Evolutionary conservation across 2,797 vertebrate genomes (phyloP).

Genomic region (Euthynnus affinis): DNA sequence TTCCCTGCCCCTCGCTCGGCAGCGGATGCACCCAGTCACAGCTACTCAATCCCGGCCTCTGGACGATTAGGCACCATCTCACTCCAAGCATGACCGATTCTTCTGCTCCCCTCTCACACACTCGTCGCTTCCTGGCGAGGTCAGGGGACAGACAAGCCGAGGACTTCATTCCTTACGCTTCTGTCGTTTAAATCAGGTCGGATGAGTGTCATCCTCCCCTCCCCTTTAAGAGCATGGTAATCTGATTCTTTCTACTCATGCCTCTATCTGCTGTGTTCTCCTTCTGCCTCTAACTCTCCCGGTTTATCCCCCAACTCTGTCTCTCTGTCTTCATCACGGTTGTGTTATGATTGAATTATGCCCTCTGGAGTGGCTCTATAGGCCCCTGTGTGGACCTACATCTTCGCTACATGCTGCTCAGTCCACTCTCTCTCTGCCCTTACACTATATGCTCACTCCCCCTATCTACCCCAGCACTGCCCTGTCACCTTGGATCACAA

Average conservation of each 20-base stretch:
- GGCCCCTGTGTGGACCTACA: slow-evolving; percentile 54
- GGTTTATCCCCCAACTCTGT: slow-evolving; percentile 58
- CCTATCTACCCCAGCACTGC: slow-evolving; percentile 57
- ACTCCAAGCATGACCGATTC: slow-evolving; percentile 81
- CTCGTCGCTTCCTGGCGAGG: slow-evolving; percentile 61
- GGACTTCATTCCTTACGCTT: slow-evolving; percentile 85
- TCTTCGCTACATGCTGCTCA: slow-evolving; percentile 35
- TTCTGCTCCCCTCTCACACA: slow-evolving; percentile 69
- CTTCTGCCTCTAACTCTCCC: slow-evolving; percentile 56
- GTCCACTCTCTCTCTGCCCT: slow-evolving; percentile 52
- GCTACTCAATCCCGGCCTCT: slow-evolving; percentile 70
- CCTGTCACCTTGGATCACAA: slow-evolving; percentile 81
- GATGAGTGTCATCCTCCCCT: slow-evolving; percentile 82
- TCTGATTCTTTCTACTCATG: slow-evolving; percentile 80
- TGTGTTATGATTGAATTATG: slow-evolving; percentile 82
- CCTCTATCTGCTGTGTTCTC: slow-evolving; percentile 55
- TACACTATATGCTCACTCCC: slow-evolving; percentile 41
- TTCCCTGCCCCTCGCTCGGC: slow-evolving; percentile 45
- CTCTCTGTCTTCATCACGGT: slow-evolving; percentile 68
- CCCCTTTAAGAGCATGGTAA: slow-evolving; percentile 78
- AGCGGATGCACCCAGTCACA: slow-evolving; percentile 72
- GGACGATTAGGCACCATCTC: slow-evolving; percentile 81
- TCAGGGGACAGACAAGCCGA: slow-evolving; percentile 76
- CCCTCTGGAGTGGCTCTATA: slow-evolving; percentile 70
- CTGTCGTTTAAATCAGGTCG: slow-evolving; percentile 84